These are phyloP conservation scores for Lasiommata megera DNA, from an alignment of 2,888 invertebrate species.

Conservation along the genomic window DNA sequence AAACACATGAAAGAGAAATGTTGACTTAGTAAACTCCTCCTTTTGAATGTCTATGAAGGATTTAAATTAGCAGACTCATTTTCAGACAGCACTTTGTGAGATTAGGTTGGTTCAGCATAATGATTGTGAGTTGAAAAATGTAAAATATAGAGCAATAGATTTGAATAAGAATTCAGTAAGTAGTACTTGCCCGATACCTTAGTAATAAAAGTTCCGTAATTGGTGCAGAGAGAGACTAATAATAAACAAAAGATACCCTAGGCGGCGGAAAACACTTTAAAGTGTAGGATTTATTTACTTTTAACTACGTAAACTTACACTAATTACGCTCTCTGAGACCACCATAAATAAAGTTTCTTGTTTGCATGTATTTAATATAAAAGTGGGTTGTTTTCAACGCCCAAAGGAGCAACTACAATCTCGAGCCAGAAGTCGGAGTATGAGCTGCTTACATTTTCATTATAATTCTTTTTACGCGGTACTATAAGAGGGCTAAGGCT, in stretches of 20 bases:
- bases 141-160: too few relatives aligned
- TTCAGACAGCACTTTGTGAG: too few relatives aligned
- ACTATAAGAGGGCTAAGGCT: too few relatives aligned
- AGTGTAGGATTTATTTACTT: conserved; percentile 14
- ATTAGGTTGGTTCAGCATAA: too few relatives aligned
- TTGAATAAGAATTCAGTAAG: too few relatives aligned
- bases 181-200: too few relatives aligned
- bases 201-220: neutral
- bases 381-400: conserved; percentile 4
- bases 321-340: conserved; percentile 14
- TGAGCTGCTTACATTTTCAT: neutral
- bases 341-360: conserved; percentile 10
- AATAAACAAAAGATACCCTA: conserved; percentile 9
- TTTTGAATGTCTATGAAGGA: too few relatives aligned
- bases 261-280: conserved; percentile 7
- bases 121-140: too few relatives aligned
- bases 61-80: too few relatives aligned
- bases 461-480: neutral
- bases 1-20: too few relatives aligned
- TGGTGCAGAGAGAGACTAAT: neutral
- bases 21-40: too few relatives aligned
- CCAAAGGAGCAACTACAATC: neutral
- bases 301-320: conserved; percentile 17
- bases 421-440: neutral
- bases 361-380: conserved; percentile 9